Evolutionary conservation across 2,113 vertebrate species (phyloP), one percentile per base, ranked within the genome.

Genomic region (Microcebus ravelobensis): DNA sequence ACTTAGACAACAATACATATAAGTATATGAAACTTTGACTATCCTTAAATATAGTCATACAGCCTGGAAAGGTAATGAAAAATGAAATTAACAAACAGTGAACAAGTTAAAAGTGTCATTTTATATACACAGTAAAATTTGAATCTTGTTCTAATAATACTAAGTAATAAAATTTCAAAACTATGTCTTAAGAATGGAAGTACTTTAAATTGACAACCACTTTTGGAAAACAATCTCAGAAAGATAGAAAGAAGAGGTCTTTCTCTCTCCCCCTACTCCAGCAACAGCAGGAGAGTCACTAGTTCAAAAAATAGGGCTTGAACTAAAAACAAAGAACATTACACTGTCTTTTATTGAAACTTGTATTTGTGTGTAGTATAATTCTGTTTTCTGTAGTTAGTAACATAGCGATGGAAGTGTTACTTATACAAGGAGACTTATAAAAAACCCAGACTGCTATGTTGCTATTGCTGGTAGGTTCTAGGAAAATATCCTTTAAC

Each of bases 171-270:
- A 71, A 76, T 74, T 87, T 90, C 61, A 90, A 34, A 86, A 1
- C 29, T 87, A 52, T 82, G n/a, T 67, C 55, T 84, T 74, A 73
- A 80, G 12, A 67, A 63, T 91, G 63, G 55, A 73, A 21, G 10
- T 87, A 42, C 84, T 94, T 88, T 93, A 18, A 79, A 70, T 29
- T 80, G 36, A 88, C 15, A 90, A 65, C 18, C 45, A 91, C n/a
- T 91, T 91, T 95, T 81, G 34, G 50, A 85, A 95, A 91, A 94
- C 36, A 77, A 61, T 79, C 39, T 93, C 76, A 90, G 13, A 92
- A 95, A 90, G 36, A 59, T 70, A 67, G 93, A 77, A 68, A n/a
- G 68, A 87, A 61, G 55, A 73, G 45, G 8, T 57, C 55, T 57
- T 21, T 59, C n/a, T n/a, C 20, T 59, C 34, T 52, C 50, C 13